These are phyloP conservation scores for Anthopleura sola DNA, from an alignment of 64 coral and sea anemone genomes.

Conservation along the genomic window DNA sequence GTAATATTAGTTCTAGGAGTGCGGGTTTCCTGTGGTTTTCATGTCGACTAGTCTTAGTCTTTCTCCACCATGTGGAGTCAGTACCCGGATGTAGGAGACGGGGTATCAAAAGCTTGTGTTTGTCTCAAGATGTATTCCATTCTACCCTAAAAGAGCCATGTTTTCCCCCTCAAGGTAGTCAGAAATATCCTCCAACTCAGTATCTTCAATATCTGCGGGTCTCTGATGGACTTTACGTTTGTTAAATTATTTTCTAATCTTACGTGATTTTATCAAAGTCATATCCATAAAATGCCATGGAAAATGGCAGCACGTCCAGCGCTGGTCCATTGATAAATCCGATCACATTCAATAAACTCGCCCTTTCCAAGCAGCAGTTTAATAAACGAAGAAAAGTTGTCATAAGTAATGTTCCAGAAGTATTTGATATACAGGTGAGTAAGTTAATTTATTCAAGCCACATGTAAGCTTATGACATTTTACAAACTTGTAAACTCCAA, in stretches of 20 bases:
- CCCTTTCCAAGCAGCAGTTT: conserved; percentile 57
- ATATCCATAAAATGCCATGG: neutral
- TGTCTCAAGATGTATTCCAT: neutral
- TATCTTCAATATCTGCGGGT: neutral
- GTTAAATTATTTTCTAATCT: neutral
- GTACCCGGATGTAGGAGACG: neutral
- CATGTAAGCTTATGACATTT: too few species aligned
- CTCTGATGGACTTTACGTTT: neutral
- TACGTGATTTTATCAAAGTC: neutral
- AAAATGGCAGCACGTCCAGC: neutral
- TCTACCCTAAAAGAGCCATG: neutral
- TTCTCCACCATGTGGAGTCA: neutral
- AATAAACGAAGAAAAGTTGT: conserved; percentile 64
- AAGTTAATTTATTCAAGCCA: neutral
- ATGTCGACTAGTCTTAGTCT: neutral
- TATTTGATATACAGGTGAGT: conserved; percentile 47
- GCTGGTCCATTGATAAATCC: conserved; percentile 5
- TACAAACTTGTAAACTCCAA: too few species aligned
- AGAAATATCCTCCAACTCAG: neutral
- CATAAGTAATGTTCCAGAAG: conserved; percentile 51
- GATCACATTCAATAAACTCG: neutral
- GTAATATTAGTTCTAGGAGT: neutral
- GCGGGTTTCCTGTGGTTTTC: neutral
- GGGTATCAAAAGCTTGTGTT: neutral
- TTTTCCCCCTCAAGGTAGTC: neutral